Percentiles rank a stretch among this genome's conserved stretches.
phyloP scores from a whole-genome alignment of 1,140 invertebrate genomes.

The Pseudomyrmex pallidus region DNA sequence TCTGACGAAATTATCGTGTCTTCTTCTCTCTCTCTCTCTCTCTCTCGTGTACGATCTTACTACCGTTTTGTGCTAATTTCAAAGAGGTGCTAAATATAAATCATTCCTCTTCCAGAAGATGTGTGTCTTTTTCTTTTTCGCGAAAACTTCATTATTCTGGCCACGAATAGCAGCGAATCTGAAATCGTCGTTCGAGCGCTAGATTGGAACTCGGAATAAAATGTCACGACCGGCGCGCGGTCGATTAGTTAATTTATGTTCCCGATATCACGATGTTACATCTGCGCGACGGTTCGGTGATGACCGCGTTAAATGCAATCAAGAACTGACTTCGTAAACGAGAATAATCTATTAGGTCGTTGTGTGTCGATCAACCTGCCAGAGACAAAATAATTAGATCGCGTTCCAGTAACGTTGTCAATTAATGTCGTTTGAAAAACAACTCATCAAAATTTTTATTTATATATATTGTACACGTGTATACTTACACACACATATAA shows the following conservation, averaged over 20 bases:
- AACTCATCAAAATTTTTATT: too few species aligned
- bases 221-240: slow-evolving; percentile 37
- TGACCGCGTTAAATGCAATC: slow-evolving; percentile 69
- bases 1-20: neutral
- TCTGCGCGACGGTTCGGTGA: slow-evolving; percentile 42
- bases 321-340: slow-evolving; percentile 63
- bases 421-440: too few species aligned
- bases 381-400: slow-evolving; percentile 34
- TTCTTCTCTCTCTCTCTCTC: too few species aligned
- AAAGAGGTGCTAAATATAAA: neutral
- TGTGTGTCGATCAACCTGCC: neutral
- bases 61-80: neutral
- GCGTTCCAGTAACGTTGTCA: neutral
- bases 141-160: neutral
- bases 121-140: neutral
- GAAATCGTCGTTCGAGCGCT: neutral
- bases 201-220: slow-evolving; percentile 53
- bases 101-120: neutral
- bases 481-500: too few species aligned
- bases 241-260: slow-evolving; percentile 75
- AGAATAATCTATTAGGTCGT: slow-evolving; percentile 38
- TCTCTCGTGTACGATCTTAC: too few species aligned
- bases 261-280: slow-evolving; percentile 57
- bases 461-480: too few species aligned
- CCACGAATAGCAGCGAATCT: slow-evolving; percentile 1